phyloP scores from a whole-genome alignment of 2,113 vertebrate species.

The Cynoglossus semilaevis region DNA sequence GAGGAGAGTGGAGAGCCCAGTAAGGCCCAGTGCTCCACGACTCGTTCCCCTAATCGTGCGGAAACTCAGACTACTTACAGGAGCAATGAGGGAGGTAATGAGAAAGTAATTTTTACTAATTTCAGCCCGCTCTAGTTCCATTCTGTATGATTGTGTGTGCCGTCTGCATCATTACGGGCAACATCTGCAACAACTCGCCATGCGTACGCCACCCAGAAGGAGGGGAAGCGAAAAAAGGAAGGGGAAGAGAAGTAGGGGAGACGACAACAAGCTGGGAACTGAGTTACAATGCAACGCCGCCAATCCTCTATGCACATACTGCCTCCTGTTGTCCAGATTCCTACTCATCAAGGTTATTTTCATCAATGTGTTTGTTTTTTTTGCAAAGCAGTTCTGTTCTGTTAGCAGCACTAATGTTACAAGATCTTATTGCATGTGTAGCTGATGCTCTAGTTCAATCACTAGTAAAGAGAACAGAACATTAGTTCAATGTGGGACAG shows the following conservation, averaged over 20 bases:
- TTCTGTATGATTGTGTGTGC: constrained; percentile 72
- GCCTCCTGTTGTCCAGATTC: constrained; percentile 64
- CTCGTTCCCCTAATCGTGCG: constrained; percentile 75
- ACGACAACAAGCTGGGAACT: constrained; percentile 38
- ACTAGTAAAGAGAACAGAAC: too few species aligned
- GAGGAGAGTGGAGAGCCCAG: constrained; percentile 14
- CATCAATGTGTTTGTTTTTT: constrained; percentile 18
- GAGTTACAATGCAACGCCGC: constrained; percentile 37
- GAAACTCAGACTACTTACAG: constrained; percentile 82
- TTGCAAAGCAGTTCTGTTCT: background rate
- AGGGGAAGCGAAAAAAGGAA: background rate
- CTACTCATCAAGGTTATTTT: constrained; percentile 36
- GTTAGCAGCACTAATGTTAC: too few species aligned
- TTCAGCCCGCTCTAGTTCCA: constrained; percentile 71
- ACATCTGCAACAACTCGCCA: constrained; percentile 78
- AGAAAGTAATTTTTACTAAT: constrained; percentile 83
- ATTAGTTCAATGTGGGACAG: too few species aligned
- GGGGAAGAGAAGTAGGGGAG: constrained; percentile 18
- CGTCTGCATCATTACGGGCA: constrained; percentile 77
- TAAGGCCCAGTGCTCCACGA: constrained; percentile 51
- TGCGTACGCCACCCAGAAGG: constrained; percentile 54
- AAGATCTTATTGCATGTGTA: too few species aligned
- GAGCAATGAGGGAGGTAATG: constrained; percentile 83
- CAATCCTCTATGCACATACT: constrained; percentile 59
- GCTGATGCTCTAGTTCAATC: too few species aligned